Conservation (phyloP, 2,797 vertebrate species). For the Premnoplex brunnescens region DNA sequence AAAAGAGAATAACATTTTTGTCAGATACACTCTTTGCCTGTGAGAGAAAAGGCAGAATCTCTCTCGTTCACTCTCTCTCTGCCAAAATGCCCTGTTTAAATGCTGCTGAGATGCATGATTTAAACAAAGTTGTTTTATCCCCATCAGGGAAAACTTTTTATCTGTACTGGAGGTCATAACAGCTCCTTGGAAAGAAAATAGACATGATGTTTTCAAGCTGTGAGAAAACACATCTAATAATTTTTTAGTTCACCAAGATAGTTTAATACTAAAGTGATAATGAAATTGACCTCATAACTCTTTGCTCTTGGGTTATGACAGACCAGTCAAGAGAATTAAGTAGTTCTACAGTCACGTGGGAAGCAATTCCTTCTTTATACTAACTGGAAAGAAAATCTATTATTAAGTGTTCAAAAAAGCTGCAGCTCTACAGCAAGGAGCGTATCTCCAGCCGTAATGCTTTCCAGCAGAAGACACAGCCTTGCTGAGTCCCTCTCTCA, state of each 20-base stretch:
- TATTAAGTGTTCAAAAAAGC: not conserved
- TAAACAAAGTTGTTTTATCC: not conserved
- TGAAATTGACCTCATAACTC: slow-evolving; percentile 15
- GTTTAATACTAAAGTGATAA: slow-evolving; percentile 17
- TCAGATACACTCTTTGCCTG: not conserved
- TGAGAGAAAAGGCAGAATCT: not conserved
- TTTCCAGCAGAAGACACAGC: slow-evolving; percentile 28
- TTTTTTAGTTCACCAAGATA: slow-evolving; percentile 11
- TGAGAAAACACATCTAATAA: not conserved
- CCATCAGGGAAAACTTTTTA: not conserved
- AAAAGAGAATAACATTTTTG: not conserved
- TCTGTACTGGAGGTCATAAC: not conserved
- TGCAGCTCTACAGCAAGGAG: not conserved
- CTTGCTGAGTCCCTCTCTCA: not conserved
- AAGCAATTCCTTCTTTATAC: not conserved
- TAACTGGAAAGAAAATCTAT: not conserved
- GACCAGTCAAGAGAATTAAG: not conserved
- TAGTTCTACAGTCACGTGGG: not conserved
- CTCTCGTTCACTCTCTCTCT: not conserved
- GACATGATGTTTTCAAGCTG: not conserved
- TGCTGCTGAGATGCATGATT: not conserved
- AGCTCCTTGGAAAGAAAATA: slow-evolving; percentile 32
- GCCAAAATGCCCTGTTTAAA: not conserved
- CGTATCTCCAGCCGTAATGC: not conserved
- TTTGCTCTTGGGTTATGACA: slow-evolving; percentile 21